Base-by-base conservation (phyloP, 2,113 vertebrate genomes). In the Bostrychus sinensis region DNA sequence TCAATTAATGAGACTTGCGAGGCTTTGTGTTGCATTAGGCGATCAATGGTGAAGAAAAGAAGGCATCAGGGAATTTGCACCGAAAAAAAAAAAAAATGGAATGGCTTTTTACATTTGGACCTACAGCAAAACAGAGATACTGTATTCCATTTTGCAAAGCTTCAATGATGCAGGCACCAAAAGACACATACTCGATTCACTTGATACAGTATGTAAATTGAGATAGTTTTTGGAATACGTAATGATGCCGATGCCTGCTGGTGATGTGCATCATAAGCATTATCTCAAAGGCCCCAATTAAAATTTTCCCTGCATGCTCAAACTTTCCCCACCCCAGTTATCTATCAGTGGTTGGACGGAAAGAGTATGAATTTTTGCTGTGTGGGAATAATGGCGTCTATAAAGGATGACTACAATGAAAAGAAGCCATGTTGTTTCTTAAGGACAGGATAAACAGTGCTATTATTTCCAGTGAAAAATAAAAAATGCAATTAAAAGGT, bases 211-310 rank as follows among this genome's bases (percentile, higher is more conserved):
- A 66, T 68, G 56, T 39, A 62, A 75, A 69, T 70, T 7, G n/a
- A 12, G 59, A 38, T 36, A 53, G 38, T 72, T 39, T 48, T 54
- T 12, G 17, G 56, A 78, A 66, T 68, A 43, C 34, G 60, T 77
- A 38, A 68, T 77, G 69, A 70, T 9, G 11, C 1, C 38, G 11
- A 14, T 32, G 37, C 28, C 55, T 72, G 69, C 75, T 67, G 76
- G 41, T 46, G 45, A 65, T 72, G 41, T 60, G 56, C 55, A 67
- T 75, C 46, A 57, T 77, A 59, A 71, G 72, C 19, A 9, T 66
- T 70, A 66, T 81, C 75, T 79, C 77, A 66, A 50, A 59, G 66
- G 54, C 32, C 38, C 81, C 78, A 86, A 86, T 86, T 89, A 82
- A 86, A 80, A 87, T 56, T 30, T 50, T 62, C n/a, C 23, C 45